Evolutionary conservation across 2,888 invertebrate genomes (phyloP).

Genomic region (Scaptomyza reducta): DNA sequence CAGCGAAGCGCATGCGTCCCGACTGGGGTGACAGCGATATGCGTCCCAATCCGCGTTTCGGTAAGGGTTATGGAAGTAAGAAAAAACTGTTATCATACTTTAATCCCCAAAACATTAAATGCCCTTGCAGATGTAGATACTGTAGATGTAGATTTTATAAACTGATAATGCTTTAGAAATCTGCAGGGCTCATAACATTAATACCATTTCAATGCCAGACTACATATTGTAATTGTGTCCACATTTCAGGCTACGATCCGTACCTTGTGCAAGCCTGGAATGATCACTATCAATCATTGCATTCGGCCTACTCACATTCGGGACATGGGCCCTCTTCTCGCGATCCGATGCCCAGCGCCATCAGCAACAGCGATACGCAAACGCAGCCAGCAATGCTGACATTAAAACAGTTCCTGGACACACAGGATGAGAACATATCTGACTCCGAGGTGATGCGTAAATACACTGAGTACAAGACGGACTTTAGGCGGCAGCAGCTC

Average conservation of each 20-base stretch:
- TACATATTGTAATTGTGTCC: not conserved
- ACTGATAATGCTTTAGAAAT: not conserved
- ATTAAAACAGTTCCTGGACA: conserved; percentile 97
- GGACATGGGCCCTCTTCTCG: conserved; percentile 65
- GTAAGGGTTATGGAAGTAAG: conserved; percentile 58
- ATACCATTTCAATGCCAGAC: not conserved
- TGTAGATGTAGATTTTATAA: not conserved
- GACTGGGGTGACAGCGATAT: conserved; percentile 88
- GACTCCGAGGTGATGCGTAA: conserved; percentile 98
- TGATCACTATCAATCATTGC: conserved; percentile 83
- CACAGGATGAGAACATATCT: conserved; percentile 98
- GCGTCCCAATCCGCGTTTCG: conserved; percentile 84
- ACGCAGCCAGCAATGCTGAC: conserved; percentile 98
- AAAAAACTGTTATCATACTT: not conserved
- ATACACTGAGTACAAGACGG: conserved; percentile 99
- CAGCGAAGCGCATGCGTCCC: conserved; percentile 90
- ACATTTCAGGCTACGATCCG: conserved; percentile 81
- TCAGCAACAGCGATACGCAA: conserved; percentile 81
- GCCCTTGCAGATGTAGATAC: not conserved
- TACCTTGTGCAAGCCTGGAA: conserved; percentile 84
- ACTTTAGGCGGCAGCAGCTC: conserved; percentile 97
- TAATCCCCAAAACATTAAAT: not conserved
- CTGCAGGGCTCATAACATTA: not conserved
- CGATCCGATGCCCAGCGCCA: conserved; percentile 50
- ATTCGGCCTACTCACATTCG: conserved; percentile 74